These are phyloP conservation scores for Thalassoma bifasciatum DNA, from an alignment of 2,113 vertebrate genomes.

Conservation along the genomic window DNA sequence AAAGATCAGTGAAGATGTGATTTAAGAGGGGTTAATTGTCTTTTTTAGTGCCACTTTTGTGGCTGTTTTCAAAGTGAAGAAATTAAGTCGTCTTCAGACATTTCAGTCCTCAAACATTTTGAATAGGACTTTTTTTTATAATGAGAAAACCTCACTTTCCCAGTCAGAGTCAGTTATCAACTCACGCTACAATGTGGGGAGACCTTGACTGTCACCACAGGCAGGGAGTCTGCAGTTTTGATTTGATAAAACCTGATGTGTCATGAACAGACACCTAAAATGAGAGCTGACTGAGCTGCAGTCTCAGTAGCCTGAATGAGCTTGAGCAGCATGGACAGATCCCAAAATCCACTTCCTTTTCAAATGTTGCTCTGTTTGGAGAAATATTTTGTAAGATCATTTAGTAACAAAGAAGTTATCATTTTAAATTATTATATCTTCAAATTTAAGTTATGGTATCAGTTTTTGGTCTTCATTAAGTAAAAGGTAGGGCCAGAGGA, in stretches of 20 bases:
- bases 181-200: constrained; percentile 1
- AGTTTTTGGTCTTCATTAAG: too few relatives aligned
- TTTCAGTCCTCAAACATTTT: neutral
- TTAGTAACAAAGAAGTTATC: too few relatives aligned
- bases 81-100: neutral
- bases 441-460: too few relatives aligned
- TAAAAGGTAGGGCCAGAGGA: too few relatives aligned
- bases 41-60: too few relatives aligned
- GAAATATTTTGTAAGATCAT: too few relatives aligned
- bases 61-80: too few relatives aligned
- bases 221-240: constrained; percentile 2
- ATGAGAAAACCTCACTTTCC: neutral
- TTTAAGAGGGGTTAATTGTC: too few relatives aligned
- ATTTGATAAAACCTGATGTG: neutral
- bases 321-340: constrained; percentile 66
- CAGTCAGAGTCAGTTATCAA: constrained; percentile 13
- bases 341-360: neutral
- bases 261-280: constrained; percentile 10
- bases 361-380: too few relatives aligned
- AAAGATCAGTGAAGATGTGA: too few relatives aligned
- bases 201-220: neutral
- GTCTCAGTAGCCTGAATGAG: neutral
- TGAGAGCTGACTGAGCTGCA: neutral
- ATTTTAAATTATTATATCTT: too few relatives aligned
- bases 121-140: neutral